These are phyloP conservation scores for Camelus dromedarius DNA, from an alignment of 2,113 vertebrate genomes.

Conservation along the genomic window DNA sequence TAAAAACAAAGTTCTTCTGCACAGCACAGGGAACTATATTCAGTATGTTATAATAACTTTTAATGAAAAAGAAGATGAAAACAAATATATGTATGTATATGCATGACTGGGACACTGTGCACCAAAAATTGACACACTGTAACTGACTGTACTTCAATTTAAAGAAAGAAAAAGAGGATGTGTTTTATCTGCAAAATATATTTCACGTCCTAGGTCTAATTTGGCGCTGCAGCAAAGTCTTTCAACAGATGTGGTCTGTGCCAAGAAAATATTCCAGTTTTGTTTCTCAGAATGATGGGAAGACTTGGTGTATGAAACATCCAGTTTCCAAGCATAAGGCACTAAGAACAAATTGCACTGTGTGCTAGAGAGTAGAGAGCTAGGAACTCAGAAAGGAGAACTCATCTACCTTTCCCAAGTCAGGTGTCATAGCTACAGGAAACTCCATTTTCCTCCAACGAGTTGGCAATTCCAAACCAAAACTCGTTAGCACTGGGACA, in stretches of 20 bases:
- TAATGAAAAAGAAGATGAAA: too few species aligned
- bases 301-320: background rate
- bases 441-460: fast-evolving
- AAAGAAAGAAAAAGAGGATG: too few species aligned
- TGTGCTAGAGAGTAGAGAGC: background rate
- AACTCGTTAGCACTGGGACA: fast-evolving
- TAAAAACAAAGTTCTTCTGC: too few species aligned
- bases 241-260: background rate
- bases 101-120: too few species aligned
- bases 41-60: too few species aligned
- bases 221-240: background rate
- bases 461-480: fast-evolving
- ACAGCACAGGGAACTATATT: too few species aligned
- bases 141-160: too few species aligned
- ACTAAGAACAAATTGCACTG: background rate
- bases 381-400: background rate
- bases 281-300: background rate
- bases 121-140: too few species aligned
- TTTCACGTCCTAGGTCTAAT: background rate
- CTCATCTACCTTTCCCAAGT: background rate
- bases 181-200: background rate
- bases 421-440: too few species aligned
- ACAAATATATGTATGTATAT: too few species aligned
- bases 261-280: background rate
- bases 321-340: background rate